Evolutionary conservation across 1,140 invertebrate genomes (phyloP), one percentile per base, ranked within the genome.

Genomic region (Bombus picipes): DNA sequence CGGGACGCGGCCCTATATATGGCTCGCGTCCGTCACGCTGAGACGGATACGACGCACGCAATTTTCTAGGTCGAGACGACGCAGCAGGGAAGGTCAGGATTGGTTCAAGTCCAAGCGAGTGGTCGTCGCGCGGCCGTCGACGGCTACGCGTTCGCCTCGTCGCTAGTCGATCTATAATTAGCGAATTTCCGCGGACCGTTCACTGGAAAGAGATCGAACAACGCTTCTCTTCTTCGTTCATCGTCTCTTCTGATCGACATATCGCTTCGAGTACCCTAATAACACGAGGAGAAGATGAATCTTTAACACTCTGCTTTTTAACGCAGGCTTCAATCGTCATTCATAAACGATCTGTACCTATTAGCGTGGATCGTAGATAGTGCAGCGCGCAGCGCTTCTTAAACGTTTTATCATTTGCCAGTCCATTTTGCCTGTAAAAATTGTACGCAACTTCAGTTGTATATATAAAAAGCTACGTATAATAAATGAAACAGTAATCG

Each of bases 81-180:
- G 89, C 90, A 92, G 90, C 92, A 93, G 90, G 94, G 92, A 94
- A 94, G 94, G 94, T 94, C 94, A 94, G 93, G 94, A 94, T 94
- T 94, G 94, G 93, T 94, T 94, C 94, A 94, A 94, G 94, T 94
- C 94, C 94, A 94, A 94, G 89, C 92, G 90, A 93, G 89, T 92
- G 88, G 90, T 90, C 88, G 88, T 76, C 87, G 57, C 22, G 81
- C 73, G 85, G 53, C 81, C 85, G 81, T 87, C 85, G 75, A 22
- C 74, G 81, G 75, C 39, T 78, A 83, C 79, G 71, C 76, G 80
- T 82, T 86, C 75, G 72, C 80, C 74, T 89, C 88, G 88, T 74
- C 81, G 77, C 84, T 82, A 77, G 88, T 73, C 66, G 87, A 91
- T 91, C 92, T 94, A 94, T 94, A 94, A 94, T 94, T 94, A 94